phyloP scores from a whole-genome alignment of 2,888 invertebrate species.

The Ornithoptera priamus region DNA sequence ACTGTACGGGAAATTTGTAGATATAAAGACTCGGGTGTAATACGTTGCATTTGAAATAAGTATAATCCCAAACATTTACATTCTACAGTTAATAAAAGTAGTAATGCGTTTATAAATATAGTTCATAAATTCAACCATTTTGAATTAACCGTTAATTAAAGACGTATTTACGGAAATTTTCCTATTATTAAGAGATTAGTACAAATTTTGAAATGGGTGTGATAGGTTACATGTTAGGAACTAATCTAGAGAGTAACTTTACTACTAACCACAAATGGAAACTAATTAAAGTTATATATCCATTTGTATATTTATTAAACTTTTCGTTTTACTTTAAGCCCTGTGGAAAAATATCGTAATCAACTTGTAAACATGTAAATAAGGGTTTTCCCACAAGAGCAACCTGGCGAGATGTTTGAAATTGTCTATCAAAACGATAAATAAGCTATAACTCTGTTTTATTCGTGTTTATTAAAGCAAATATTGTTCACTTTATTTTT shows the following conservation, averaged over 20 bases:
- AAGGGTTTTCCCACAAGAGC: conserved; percentile 68
- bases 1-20: not conserved
- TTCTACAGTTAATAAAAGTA: not conserved
- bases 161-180: not conserved
- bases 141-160: not conserved
- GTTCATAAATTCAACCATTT: not conserved
- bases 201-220: not conserved
- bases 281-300: not conserved
- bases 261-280: not conserved
- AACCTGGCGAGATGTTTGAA: conserved; percentile 68
- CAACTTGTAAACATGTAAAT: conserved; percentile 74
- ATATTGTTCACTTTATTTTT: too few species aligned
- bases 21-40: conserved; percentile 13
- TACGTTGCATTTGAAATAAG: not conserved
- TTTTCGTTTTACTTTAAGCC: conserved; percentile 45
- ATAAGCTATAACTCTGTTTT: conserved; percentile 41
- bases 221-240: not conserved
- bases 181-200: too few species aligned
- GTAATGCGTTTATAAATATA: not conserved
- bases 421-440: conserved; percentile 57
- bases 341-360: conserved; percentile 68
- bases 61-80: conserved; percentile 12
- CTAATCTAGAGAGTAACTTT: not conserved
- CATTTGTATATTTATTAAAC: conserved; percentile 1
- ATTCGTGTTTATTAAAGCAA: not conserved